Base-by-base conservation (phyloP, 2,797 vertebrate genomes). In the Denticeps clupeoides region DNA sequence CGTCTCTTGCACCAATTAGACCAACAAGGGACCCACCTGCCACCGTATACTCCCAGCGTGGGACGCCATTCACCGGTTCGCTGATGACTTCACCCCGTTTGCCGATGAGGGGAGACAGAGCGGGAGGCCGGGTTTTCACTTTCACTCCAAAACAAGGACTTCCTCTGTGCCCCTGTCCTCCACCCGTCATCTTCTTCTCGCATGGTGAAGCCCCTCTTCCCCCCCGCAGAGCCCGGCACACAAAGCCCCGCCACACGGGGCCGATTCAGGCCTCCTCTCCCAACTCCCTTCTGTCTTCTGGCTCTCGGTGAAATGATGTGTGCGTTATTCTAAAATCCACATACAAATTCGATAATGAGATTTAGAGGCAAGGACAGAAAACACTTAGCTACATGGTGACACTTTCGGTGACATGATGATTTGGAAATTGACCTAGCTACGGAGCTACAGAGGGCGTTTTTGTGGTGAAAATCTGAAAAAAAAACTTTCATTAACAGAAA, bases 91-190 rank as follows among this genome's bases (percentile, higher is more conserved):
- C 51, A 40, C 7, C 22, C 22, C 41, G 29, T 47, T 41, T 51
- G 54, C 12, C 32, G 35, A 6, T 16, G 32, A 50, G 32, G 56
- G 46, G 19, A 47, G 32, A 47, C 19, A 25, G 29, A 26, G 22
- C 33, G 55, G 19, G 32, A 31, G 41, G 8, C 59, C 49, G 35
- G 37, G 53, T 51, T 48, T 58, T 54, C 56, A 56, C 45, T 45
- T 48, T 43, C 48, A 31, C 45, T 26, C 11, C 25, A 21, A 47
- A 56, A 65, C 63, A 62, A 59, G 45, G 53, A 47, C 38, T 19
- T 47, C 35, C 59, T 62, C 47, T 65, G 53, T 62, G 42, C 54
- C 48, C 38, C 27, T 38, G 50, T 51, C 51, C 52, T 56, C 18
- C 7, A 13, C 12, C 24, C 50, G 42, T 49, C 37, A 49, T 28